Conservation (phyloP, 2,113 vertebrate genomes). For the Sitta europaea region DNA sequence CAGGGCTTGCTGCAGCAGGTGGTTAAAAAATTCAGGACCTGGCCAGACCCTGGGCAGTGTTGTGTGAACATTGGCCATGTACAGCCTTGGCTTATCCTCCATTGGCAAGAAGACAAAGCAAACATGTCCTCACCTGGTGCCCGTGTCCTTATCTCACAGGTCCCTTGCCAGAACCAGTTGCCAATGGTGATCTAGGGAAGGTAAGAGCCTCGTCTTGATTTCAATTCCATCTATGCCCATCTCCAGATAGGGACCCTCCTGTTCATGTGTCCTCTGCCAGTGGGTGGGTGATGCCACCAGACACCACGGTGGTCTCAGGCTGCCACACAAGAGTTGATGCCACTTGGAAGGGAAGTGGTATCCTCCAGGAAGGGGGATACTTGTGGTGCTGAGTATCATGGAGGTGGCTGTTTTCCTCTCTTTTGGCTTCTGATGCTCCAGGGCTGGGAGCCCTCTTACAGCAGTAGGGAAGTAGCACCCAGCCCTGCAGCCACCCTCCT, state of each 20-base stretch:
- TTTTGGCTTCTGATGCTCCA: not conserved
- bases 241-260: not conserved
- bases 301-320: not conserved
- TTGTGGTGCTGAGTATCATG: not conserved
- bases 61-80: not conserved
- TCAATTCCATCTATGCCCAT: not conserved
- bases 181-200: slow-evolving; percentile 87
- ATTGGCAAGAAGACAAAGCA: not conserved
- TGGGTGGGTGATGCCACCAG: not conserved
- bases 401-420: not conserved
- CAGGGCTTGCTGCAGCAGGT: fast-evolving
- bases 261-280: not conserved
- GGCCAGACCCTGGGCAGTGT: not conserved
- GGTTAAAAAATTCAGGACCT: not conserved
- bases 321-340: not conserved
- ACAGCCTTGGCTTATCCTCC: not conserved
- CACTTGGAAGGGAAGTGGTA: not conserved
- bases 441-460: not conserved
- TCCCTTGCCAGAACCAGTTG: slow-evolving; percentile 81
- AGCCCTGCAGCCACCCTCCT: not conserved
- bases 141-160: slow-evolving; percentile 56
- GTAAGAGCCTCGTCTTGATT: slow-evolving; percentile 61
- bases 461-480: not conserved
- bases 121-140: not conserved
- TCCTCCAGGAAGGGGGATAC: not conserved